These are phyloP conservation scores for Urocolius indicus DNA, from an alignment of 2,113 vertebrate species.

Conservation along the genomic window DNA sequence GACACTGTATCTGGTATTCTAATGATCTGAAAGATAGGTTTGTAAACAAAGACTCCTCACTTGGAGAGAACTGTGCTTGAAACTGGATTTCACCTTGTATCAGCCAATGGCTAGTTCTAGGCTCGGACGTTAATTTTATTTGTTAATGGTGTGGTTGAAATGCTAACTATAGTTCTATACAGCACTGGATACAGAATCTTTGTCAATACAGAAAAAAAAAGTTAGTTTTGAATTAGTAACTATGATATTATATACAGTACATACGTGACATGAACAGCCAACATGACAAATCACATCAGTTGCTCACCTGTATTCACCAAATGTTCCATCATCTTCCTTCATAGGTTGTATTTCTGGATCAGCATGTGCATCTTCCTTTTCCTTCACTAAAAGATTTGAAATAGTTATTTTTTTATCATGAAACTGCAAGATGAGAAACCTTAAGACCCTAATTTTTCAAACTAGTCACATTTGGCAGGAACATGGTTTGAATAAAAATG, in stretches of 20 bases:
- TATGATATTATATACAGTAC: not conserved
- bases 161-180: not conserved
- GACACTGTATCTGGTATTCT: not conserved
- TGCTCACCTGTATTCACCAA: constrained; percentile 98
- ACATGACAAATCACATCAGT: not conserved
- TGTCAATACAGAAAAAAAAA: not conserved
- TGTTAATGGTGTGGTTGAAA: not conserved
- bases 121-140: not conserved
- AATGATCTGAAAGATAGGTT: not conserved
- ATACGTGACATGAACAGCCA: not conserved
- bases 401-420: not conserved
- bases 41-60: not conserved
- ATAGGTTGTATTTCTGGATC: constrained; percentile 99
- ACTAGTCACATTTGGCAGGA: not conserved
- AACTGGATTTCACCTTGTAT: not conserved
- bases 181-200: not conserved
- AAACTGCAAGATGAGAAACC: not conserved
- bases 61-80: not conserved
- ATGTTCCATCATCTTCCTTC: constrained; percentile 98
- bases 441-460: not conserved
- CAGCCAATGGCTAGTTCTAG: not conserved
- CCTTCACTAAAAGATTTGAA: constrained; percentile 87
- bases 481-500: not conserved
- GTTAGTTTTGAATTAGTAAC: constrained; percentile 38
- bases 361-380: constrained; percentile 96